Percentiles rank a stretch among this genome's conserved stretches.
These are phyloP conservation scores for Dromius quadrimaculatus DNA, from an alignment of 2,888 invertebrate genomes.

Conservation along the genomic window DNA sequence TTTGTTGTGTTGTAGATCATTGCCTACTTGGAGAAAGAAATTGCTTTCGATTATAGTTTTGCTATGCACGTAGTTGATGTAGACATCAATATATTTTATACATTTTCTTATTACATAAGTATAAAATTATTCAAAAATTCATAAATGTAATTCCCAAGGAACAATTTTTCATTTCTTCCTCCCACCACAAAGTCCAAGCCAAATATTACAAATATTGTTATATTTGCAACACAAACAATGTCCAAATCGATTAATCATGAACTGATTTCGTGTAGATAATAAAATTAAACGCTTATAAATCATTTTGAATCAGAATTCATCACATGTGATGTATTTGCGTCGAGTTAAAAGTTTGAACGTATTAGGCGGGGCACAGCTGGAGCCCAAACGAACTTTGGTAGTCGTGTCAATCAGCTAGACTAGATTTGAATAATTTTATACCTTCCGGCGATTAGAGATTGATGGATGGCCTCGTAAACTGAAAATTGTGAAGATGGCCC, in stretches of 20 bases:
- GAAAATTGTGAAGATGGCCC: background rate
- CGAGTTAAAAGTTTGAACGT: slow-evolving; percentile 11
- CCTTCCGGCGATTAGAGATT: slow-evolving; percentile 9
- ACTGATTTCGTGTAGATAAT: slow-evolving; percentile 33
- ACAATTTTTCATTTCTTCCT: no score
- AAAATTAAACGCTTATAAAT: slow-evolving; percentile 32
- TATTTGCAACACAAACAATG: slow-evolving; percentile 39
- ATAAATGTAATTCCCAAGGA: no score
- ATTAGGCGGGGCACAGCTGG: slow-evolving; percentile 37
- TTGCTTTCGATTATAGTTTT: no score
- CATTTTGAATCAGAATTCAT: slow-evolving; percentile 36
- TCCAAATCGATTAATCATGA: slow-evolving; percentile 25
- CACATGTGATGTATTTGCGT: slow-evolving; percentile 26
- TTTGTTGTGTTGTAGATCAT: no score
- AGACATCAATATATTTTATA: no score
- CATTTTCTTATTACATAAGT: no score
- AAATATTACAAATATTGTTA: no score
- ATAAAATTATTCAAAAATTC: no score
- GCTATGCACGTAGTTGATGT: no score
- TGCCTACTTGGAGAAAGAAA: no score
- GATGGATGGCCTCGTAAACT: slow-evolving; percentile 16
- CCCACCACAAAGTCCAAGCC: no score
- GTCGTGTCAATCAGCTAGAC: slow-evolving; percentile 37
- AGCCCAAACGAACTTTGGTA: slow-evolving; percentile 14
- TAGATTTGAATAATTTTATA: slow-evolving; percentile 1